Conservation (phyloP, 2,113 vertebrate species). For the Myotis yumanensis region DNA sequence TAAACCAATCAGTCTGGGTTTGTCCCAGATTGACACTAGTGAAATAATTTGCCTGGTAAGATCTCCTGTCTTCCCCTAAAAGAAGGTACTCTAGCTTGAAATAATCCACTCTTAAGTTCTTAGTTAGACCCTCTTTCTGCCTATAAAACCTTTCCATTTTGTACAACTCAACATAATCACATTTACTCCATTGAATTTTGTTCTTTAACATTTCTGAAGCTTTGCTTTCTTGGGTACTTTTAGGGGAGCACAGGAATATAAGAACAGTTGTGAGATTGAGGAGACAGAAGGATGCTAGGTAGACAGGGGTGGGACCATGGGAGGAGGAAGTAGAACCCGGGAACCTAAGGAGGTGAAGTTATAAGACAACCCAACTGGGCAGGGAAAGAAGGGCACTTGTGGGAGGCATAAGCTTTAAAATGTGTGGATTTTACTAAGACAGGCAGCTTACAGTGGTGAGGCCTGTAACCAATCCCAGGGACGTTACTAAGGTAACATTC, state of each 20-base stretch:
- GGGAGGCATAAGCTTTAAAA: too few relatives aligned
- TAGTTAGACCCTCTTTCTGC: not conserved
- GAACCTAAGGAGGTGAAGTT: too few relatives aligned
- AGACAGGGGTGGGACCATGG: too few relatives aligned
- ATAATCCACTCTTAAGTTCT: not conserved
- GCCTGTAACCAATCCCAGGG: too few relatives aligned
- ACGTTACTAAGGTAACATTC: too few relatives aligned
- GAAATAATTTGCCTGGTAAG: not conserved
- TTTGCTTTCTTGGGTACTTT: constrained; percentile 29
- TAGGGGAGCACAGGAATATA: not conserved
- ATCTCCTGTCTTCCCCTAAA: not conserved
- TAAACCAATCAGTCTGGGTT: not conserved
- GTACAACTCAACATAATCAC: not conserved
- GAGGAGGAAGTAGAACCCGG: too few relatives aligned
- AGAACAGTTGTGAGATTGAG: not conserved
- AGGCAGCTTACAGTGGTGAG: too few relatives aligned
- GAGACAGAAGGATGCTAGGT: too few relatives aligned
- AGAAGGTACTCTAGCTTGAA: not conserved
- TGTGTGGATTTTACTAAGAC: too few relatives aligned
- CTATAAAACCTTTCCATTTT: not conserved
- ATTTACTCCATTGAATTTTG: not conserved
- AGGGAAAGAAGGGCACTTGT: too few relatives aligned
- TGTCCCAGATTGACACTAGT: not conserved
- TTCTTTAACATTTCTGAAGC: not conserved
- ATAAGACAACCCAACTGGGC: too few relatives aligned